phyloP scores from a whole-genome alignment of 1,140 invertebrate species.

The Drosophila murphyi region DNA sequence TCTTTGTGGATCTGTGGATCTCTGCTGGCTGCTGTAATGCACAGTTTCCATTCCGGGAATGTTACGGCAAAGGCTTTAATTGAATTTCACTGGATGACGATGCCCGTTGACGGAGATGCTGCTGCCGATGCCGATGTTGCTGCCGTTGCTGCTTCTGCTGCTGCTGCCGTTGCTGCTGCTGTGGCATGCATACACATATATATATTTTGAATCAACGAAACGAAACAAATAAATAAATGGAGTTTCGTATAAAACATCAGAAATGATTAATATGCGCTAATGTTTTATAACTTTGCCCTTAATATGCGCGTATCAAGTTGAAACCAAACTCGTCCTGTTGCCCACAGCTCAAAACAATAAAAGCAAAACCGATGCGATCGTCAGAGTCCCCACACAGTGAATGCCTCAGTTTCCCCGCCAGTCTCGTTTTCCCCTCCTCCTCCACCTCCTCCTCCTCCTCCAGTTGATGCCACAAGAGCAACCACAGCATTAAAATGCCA shows the following conservation, averaged over 20 bases:
- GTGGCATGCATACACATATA: conserved; percentile 1
- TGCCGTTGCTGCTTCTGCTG: conserved; percentile 22
- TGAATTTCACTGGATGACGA: conserved; percentile 60
- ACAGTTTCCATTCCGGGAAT: conserved; percentile 47
- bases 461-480: conserved; percentile 17
- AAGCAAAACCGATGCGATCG: conserved; percentile 8
- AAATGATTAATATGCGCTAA: conserved; percentile 83
- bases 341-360: conserved; percentile 46
- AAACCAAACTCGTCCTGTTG: conserved; percentile 50
- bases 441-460: background rate
- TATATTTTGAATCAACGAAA: conserved; percentile 34
- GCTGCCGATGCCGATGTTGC: conserved; percentile 34
- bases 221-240: conserved; percentile 63
- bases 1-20: background rate
- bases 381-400: conserved; percentile 13
- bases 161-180: conserved; percentile 11
- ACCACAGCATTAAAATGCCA: conserved; percentile 77
- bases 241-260: conserved; percentile 62
- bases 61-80: conserved; percentile 74
- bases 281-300: conserved; percentile 82
- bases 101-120: conserved; percentile 16
- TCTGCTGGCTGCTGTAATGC: conserved; percentile 14
- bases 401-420: background rate
- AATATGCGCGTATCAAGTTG: conserved; percentile 55
- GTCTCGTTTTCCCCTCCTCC: background rate